phyloP scores from a whole-genome alignment of 2,888 invertebrate species.

The Cephalotes varians region DNA sequence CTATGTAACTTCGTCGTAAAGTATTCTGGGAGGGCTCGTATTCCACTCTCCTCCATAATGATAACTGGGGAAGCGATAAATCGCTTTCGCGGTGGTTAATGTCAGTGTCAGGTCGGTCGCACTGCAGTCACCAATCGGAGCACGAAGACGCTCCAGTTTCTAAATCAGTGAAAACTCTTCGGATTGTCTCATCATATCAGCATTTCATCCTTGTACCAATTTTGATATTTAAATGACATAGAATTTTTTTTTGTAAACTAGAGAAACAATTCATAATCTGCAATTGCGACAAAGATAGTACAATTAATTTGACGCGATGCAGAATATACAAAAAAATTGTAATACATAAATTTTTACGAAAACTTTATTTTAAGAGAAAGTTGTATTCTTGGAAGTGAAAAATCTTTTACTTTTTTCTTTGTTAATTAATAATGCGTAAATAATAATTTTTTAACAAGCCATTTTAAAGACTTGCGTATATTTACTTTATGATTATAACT shows the following conservation, averaged over 20 bases:
- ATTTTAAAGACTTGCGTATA: background rate
- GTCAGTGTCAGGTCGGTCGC: conserved; percentile 81
- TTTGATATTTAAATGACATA: background rate
- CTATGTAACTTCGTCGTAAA: background rate
- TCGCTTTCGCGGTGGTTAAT: conserved; percentile 81
- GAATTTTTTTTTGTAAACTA: background rate
- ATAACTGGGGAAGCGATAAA: conserved; percentile 83
- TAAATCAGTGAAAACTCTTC: conserved; percentile 39
- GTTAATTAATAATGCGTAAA: too few species aligned
- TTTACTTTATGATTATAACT: background rate
- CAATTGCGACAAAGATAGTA: background rate
- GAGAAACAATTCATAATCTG: background rate
- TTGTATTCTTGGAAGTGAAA: background rate
- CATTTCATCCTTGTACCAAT: background rate
- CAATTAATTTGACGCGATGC: background rate
- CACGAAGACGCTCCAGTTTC: conserved; percentile 56
- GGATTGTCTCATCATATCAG: background rate
- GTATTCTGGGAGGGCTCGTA: background rate
- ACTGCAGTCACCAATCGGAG: conserved; percentile 59
- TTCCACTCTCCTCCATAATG: conserved; percentile 60
- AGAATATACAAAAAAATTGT: background rate
- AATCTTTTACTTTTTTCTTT: too few species aligned
- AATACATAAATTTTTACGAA: background rate
- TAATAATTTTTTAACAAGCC: background rate
- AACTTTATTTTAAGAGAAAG: background rate